phyloP scores from a whole-genome alignment of 64 coral and sea anemone species.

The Montipora sp. region DNA sequence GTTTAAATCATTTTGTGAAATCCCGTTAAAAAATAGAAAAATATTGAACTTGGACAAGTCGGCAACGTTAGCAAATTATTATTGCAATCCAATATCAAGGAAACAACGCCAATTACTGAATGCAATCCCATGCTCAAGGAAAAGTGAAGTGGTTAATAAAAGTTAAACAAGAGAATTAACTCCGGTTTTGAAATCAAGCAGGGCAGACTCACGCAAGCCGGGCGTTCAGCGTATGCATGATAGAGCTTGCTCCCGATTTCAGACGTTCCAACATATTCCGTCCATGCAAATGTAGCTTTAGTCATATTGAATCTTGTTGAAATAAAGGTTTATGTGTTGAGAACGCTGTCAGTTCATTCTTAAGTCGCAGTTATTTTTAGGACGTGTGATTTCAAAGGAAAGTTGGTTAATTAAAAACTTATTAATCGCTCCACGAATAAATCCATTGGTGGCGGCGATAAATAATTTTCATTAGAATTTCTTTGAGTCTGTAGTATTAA shows the following conservation, averaged over 20 bases:
- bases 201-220: too few species aligned
- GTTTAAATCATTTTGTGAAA: background rate
- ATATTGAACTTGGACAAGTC: background rate
- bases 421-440: too few species aligned
- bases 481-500: background rate
- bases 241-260: background rate
- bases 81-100: constrained; percentile 3
- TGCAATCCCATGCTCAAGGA: background rate
- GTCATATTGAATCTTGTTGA: constrained; percentile 11
- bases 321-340: background rate
- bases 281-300: background rate
- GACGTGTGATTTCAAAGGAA: background rate
- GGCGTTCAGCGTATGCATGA: background rate
- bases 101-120: background rate
- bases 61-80: background rate
- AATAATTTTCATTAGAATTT: background rate
- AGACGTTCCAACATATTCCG: constrained; percentile 22
- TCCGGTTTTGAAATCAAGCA: background rate
- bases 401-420: too few species aligned
- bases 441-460: background rate
- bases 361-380: background rate
- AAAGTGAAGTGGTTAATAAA: background rate
- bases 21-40: background rate
- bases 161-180: background rate
- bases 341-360: background rate